Base-by-base conservation (phyloP, 2,888 invertebrate species). In the Crossocerus cetratus region DNA sequence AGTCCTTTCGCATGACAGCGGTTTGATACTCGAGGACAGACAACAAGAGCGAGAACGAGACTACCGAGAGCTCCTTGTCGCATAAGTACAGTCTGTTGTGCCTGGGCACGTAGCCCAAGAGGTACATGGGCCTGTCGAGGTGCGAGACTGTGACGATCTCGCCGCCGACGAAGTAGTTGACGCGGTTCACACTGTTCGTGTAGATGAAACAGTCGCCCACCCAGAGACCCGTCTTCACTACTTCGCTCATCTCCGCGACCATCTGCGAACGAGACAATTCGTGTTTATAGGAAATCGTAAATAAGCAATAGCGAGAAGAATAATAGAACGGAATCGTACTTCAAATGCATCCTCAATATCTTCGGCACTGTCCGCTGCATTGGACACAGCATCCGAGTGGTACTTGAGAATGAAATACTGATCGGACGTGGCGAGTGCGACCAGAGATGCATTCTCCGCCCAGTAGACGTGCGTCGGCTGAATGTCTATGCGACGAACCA, bases 141-240 rank as follows among this genome's bases (percentile, higher is more conserved):
- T 99, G 99, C 0, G 99, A 97, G 75, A 99, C 95, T 0, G 99
- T 99, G 1, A 99, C 99, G 75, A 99, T 96, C 92, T 99, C 99
- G 18, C 99, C 99, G 32, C 99, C 99, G 18, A 99, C 99, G 88
- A 98, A 99, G 90, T 99, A 99, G 91, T 99, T 99, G 78, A 99
- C 95, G 73, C 99, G 93, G 91, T 99, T 99, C 1, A 98, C 95
- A 42, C 96, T 95, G 91, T 99, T 99, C 0, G 99, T 99, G 91
- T 99, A 99, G 84, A 99, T 99, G 91, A 99, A 99, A 89, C 99
- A 99, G 90, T 99, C 99, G 3, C 99, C 99, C 13, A 99, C 97
- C 99, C 99, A 99, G 14, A 98, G 90, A 3, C 98, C 99, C 0
- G 99, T 99, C 89, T 96, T 96, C 0, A 99, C 98, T 20, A 94